These are phyloP conservation scores for Archilochus colubris DNA, from an alignment of 2,113 vertebrate species.

Conservation along the genomic window DNA sequence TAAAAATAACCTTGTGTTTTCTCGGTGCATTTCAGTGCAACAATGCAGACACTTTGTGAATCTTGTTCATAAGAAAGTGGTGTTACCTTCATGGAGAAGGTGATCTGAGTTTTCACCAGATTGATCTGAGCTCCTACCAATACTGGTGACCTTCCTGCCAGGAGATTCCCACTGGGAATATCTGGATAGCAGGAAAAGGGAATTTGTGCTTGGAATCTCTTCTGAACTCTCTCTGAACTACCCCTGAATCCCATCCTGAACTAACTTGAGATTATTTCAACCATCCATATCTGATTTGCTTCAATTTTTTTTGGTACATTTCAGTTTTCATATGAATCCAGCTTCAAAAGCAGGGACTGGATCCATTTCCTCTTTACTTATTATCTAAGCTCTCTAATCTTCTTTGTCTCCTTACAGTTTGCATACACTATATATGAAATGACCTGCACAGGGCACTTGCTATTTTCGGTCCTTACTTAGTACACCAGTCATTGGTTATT, in stretches of 20 bases:
- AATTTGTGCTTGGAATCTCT: neutral
- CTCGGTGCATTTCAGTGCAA: neutral
- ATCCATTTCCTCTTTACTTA: constrained; percentile 25
- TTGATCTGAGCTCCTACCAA: neutral
- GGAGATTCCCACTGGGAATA: neutral
- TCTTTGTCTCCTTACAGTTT: constrained; percentile 17
- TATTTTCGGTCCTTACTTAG: constrained; percentile 23
- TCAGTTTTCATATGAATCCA: neutral
- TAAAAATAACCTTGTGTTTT: neutral
- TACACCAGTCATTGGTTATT: neutral
- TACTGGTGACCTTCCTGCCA: neutral
- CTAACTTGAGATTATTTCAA: neutral
- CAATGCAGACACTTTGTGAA: accelerated
- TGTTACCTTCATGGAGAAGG: accelerated
- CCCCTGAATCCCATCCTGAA: neutral
- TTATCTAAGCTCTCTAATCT: constrained; percentile 25
- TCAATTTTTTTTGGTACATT: neutral
- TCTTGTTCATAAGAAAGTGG: neutral
- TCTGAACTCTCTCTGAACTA: constrained; percentile 50
- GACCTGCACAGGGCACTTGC: neutral
- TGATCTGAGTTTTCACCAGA: neutral
- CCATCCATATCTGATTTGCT: neutral
- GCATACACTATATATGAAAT: neutral
- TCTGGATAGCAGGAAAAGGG: neutral
- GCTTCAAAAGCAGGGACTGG: neutral